Evolutionary conservation across 2,797 vertebrate species (phyloP), one percentile per base, ranked within the genome.

Genomic region (Halcyon badia): DNA sequence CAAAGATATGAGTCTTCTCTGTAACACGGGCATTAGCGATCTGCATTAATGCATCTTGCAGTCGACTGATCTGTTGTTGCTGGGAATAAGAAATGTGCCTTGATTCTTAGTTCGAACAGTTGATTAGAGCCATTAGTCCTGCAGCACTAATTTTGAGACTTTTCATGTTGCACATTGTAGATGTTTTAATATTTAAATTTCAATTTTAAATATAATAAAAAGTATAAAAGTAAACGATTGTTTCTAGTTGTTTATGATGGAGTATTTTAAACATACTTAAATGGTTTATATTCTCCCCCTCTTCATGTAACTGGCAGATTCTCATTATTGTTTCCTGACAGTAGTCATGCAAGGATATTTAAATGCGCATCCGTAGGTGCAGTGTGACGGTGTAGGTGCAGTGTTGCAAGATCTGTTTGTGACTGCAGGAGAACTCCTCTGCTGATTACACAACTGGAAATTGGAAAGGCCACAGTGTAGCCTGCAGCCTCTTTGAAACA

Each of bases 201-300:
- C 19, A 33, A 51, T 39, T 61, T 5, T 9, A 6, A 57, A 42
- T 14, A 2, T 21, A 21, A 31, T 62, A 39, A 15, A 35, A 60
- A 14, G 33, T 41, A 41, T 19, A 18, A 42, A 78, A n/a, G 10
- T 37, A 70, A 73, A 33, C 5, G 0, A 30, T 52, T 0, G 0
- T 58, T 93, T 83, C 31, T 57, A 10, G 10, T 30, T 31, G 18
- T 49, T 91, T 26, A 54, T 69, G 54, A 44, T 30, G 14, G 21
- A 64, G 1, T 14, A 31, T 25, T 82, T n/a, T 21, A 68, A 85
- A 26, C 18, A 20, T 21, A 39, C 6, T 30, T 46, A 4, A 24
- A 52, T 3, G 0, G 25, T 87, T 82, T 56, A 10, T 16, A 8
- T 31, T 69, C 51, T 65, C 5, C 35, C 41, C 5, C 6, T 81